Conservation (phyloP, 2,797 vertebrate species). For the Squalus acanthias region DNA sequence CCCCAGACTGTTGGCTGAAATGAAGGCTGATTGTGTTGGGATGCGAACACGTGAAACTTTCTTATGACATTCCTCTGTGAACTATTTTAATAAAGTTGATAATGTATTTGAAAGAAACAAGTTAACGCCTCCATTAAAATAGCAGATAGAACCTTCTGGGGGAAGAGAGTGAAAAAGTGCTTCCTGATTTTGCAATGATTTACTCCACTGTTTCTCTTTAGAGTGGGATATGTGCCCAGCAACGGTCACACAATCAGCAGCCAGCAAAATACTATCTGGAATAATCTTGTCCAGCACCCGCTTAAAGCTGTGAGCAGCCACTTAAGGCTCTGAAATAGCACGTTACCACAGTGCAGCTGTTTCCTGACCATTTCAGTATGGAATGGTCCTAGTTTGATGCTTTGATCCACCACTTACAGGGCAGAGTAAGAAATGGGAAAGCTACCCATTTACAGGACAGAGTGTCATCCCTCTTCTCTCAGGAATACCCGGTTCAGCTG, state of each 20-base stretch:
- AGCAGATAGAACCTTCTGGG: not conserved
- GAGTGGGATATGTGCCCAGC: too few relatives aligned
- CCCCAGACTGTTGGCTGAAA: not conserved
- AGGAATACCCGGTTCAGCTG: not conserved
- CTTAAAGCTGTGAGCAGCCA: too few relatives aligned
- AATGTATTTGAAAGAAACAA: not conserved
- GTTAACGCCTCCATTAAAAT: not conserved
- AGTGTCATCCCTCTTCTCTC: not conserved
- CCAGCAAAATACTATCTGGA: too few relatives aligned
- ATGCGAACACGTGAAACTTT: not conserved
- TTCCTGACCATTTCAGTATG: not conserved
- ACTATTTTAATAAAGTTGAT: not conserved
- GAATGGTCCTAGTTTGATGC: not conserved
- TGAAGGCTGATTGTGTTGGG: not conserved
- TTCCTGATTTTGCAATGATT: too few relatives aligned
- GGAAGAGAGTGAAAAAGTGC: too few relatives aligned
- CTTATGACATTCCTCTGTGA: not conserved
- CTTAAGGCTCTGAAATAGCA: too few relatives aligned
- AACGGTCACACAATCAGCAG: too few relatives aligned
- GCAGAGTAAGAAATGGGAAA: not conserved
- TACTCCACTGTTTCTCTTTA: too few relatives aligned
- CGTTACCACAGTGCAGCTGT: not conserved
- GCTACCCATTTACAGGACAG: not conserved
- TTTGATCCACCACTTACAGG: not conserved
- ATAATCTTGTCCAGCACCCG: not conserved